Base-by-base conservation (phyloP, 2,888 invertebrate species). In the Trilocha varians region DNA sequence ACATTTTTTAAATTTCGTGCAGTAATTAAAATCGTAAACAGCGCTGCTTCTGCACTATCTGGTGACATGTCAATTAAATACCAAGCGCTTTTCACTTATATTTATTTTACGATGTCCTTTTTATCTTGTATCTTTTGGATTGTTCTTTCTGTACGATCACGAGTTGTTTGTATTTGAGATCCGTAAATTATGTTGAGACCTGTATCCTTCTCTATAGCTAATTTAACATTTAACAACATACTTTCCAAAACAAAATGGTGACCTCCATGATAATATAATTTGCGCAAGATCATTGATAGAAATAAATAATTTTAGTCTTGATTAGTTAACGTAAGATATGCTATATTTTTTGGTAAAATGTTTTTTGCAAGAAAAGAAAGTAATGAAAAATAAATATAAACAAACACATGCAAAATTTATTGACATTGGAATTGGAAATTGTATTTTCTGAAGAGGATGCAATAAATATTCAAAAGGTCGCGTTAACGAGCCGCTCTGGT, bases 381-480 rank as follows among this genome's bases (percentile, higher is more conserved):
- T n/a, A n/a, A n/a, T n/a, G n/a, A n/a, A n/a, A n/a, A n/a, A n/a
- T n/a, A 49, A 48, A 47, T 49, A 56, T 42, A 56, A 63, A 62
- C 65, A 64, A 63, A 62, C 65, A 63, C 65, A 66, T 70, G 65
- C 64, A 65, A 68, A 72, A 78, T 77, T 73, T 77, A 78, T 78
- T 67, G 59, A 64, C 62, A 65, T 71, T 73, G 65, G 65, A 75
- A 66, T 76, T 79, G 79, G 78, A 80, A 78, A 82, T 79, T 79
- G 78, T 80, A 75, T 79, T 76, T 80, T 78, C 71, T 78, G 73
- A 70, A 72, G 77, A 80, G 82, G 82, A 82, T 80, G 82, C 77
- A 74, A 83, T 83, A 83, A 82, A 83, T 80, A 78, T 78, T 62
- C 69, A 59, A 78, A 78, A 82, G 79, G 80, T 80, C 78, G 80